A percentile compares a stretch with the other conserved stretches of the same genome.
phyloP scores from a whole-genome alignment of 2,797 vertebrate genomes.

The Leuciscus waleckii region DNA sequence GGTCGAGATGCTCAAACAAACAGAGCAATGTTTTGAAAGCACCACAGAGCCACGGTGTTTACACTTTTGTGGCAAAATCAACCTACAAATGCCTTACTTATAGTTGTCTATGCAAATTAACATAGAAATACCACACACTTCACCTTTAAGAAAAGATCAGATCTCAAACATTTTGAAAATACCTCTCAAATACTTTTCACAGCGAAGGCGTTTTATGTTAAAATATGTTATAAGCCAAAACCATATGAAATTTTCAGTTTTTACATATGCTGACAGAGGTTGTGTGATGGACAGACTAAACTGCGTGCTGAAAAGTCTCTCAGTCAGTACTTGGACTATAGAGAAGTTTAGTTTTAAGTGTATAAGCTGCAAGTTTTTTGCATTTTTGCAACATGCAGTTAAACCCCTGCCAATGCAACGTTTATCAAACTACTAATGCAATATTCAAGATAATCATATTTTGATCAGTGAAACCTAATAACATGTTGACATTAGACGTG shows the following conservation, averaged over 20 bases:
- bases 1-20: slow-evolving; percentile 21
- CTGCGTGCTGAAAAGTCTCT: slow-evolving; percentile 4
- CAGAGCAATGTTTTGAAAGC: slow-evolving; percentile 20
- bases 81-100: slow-evolving; percentile 21
- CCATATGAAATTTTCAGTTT: slow-evolving; percentile 4
- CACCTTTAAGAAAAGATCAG: slow-evolving; percentile 1
- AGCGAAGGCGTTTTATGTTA: not conserved
- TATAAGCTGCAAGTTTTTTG: not conserved
- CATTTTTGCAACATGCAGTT: not conserved
- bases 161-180: not conserved
- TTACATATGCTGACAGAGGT: slow-evolving; percentile 3
- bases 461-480: not conserved
- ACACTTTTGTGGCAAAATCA: slow-evolving; percentile 4
- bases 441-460: slow-evolving; percentile 10
- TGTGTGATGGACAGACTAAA: slow-evolving; percentile 2
- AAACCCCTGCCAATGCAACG: not conserved
- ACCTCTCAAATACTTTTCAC: not conserved
- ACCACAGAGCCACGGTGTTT: slow-evolving; percentile 22
- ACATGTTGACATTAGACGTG: not conserved
- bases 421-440: not conserved
- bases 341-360: not conserved
- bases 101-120: slow-evolving; percentile 16
- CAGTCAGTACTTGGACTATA: not conserved
- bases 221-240: slow-evolving; percentile 23
- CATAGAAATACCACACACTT: slow-evolving; percentile 23